Evolutionary conservation across 2,888 invertebrate genomes (phyloP), one percentile per base, ranked within the genome.

Genomic region (Campaea margaritaria): DNA sequence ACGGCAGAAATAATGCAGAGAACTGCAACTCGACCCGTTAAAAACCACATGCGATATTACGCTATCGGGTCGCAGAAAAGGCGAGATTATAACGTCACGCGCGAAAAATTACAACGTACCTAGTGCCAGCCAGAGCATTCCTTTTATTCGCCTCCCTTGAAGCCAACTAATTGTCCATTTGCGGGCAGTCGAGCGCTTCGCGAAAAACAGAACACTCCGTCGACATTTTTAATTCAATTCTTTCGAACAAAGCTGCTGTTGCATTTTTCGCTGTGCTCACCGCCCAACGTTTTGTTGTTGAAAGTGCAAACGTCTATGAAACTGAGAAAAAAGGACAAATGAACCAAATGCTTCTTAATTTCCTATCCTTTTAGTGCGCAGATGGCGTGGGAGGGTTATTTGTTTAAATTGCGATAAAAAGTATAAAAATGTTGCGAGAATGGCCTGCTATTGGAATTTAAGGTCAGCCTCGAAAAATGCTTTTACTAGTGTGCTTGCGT

Each of bases 141-240:
- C 44, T 60, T 67, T 64, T 64, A 59, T 64, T 65, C 52, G 45
- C 58, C 53, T 63, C 53, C 54, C 41, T 62, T 43, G 55, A 50
- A 50, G 58, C 58, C 76, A 72, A 86, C 87, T 90, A 89, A 90
- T 90, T 88, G 89, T 89, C 89, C 87, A 89, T 89, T 91, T 88
- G 87, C 79, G 87, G 85, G 82, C 83, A 86, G 81, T 83, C 79
- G 85, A 81, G 85, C 87, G 83, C 77, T 67, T 77, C 76, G 81
- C 81, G 82, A 87, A 91, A 89, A 89, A 88, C 86, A 87, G 81
- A 83, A 85, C 79, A 76, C 65, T 69, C 79, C 74, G 81, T 79
- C 82, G 82, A 88, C 85, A 86, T 90, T 89, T 86, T 88, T 90
- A 89, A 89, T 89, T 89, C 88, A 89, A 89, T 90, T 90, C 86